Conservation (phyloP, 2,888 invertebrate genomes). For the Agrotis exclamationis region DNA sequence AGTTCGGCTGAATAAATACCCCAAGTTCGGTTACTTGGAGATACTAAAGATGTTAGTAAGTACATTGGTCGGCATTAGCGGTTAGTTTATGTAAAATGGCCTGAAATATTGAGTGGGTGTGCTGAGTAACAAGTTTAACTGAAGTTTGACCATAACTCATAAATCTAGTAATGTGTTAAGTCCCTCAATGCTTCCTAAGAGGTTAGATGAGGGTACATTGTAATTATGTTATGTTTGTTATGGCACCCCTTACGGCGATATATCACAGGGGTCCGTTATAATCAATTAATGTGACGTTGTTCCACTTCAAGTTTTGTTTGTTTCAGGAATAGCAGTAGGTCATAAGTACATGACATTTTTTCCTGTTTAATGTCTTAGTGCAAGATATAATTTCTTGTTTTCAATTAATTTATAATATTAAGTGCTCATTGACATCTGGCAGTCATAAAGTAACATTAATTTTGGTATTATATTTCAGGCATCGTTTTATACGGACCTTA, state of each 20-base stretch:
- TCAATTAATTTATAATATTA: no score
- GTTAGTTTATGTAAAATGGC: conserved; percentile 67
- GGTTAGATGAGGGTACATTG: conserved; percentile 32
- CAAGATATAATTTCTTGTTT: no score
- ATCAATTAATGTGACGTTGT: conserved; percentile 25
- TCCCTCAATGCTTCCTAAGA: conserved; percentile 40
- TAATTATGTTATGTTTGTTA: conserved; percentile 37
- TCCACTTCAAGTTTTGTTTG: background rate
- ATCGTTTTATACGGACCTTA: no score
- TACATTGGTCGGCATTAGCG: conserved; percentile 70
- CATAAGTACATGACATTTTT: background rate
- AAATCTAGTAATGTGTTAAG: conserved; percentile 58
- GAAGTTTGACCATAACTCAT: conserved; percentile 61
- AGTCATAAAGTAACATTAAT: background rate
- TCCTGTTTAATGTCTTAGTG: no score
- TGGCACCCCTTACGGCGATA: conserved; percentile 21
- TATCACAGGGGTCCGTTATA: conserved; percentile 25
- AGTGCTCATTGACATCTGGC: no score
- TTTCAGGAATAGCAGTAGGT: background rate
- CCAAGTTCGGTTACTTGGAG: conserved; percentile 70
- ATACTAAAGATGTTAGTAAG: conserved; percentile 68
- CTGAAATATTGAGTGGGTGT: conserved; percentile 61
- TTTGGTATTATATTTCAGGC: background rate
- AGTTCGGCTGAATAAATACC: conserved; percentile 75
- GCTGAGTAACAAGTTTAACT: conserved; percentile 63